phyloP scores from a whole-genome alignment of 2,113 vertebrate genomes.

The Myanophis thanlyinensis region DNA sequence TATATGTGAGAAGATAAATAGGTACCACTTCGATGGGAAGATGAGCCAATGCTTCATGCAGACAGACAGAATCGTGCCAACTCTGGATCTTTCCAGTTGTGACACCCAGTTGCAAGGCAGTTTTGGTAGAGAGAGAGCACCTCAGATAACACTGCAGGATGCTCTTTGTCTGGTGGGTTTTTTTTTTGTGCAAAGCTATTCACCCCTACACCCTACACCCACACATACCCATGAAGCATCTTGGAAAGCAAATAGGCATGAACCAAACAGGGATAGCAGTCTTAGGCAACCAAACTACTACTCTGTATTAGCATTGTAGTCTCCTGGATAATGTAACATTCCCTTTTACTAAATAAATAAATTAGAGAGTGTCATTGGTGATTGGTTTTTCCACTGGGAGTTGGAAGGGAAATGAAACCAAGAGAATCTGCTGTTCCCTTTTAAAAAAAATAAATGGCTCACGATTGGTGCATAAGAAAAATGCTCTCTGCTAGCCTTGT shows the following conservation, averaged over 20 bases:
- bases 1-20: neutral
- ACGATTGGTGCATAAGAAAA: neutral
- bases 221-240: neutral
- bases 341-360: neutral
- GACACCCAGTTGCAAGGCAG: neutral
- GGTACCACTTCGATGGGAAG: neutral
- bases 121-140: neutral
- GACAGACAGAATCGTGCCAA: neutral
- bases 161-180: neutral
- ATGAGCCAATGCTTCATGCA: neutral
- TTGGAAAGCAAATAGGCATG: neutral
- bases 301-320: neutral
- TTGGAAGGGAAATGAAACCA: neutral
- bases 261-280: neutral
- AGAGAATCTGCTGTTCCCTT: neutral
- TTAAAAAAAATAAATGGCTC: neutral
- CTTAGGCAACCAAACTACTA: neutral
- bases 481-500: neutral
- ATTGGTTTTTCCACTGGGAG: neutral
- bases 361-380: neutral
- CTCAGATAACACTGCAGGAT: neutral
- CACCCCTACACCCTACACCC: neutral
- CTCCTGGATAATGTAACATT: neutral
- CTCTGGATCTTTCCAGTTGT: neutral
- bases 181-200: neutral